phyloP scores from a whole-genome alignment of 2,797 vertebrate species.

The Sebastes minor region DNA sequence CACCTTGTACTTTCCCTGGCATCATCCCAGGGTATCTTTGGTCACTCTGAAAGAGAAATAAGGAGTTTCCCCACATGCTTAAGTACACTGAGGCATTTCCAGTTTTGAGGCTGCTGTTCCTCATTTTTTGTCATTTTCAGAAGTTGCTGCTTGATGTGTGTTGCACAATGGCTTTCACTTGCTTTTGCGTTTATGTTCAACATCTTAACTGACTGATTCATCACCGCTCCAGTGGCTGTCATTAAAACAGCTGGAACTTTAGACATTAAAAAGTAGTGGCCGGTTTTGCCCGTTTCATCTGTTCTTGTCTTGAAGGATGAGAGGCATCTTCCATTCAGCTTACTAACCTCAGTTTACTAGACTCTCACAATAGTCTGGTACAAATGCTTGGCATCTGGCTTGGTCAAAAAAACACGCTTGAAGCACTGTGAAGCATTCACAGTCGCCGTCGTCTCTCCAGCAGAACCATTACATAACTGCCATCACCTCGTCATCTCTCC shows the following conservation, averaged over 20 bases:
- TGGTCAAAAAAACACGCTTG: slow-evolving; percentile 24
- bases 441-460: slow-evolving; percentile 7
- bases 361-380: slow-evolving; percentile 22
- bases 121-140: slow-evolving; percentile 8
- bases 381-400: slow-evolving; percentile 39
- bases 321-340: slow-evolving; percentile 27
- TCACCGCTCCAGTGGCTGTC: slow-evolving; percentile 3
- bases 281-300: not conserved
- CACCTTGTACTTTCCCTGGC: slow-evolving; percentile 30
- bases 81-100: not conserved
- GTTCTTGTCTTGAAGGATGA: slow-evolving; percentile 7
- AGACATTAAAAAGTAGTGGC: not conserved
- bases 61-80: not conserved
- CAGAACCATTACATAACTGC: slow-evolving; percentile 41
- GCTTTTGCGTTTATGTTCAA: slow-evolving; percentile 14
- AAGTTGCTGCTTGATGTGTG: slow-evolving; percentile 24
- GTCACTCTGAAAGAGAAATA: not conserved
- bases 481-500: slow-evolving; percentile 57
- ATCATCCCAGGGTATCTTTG: slow-evolving; percentile 24
- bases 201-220: slow-evolving; percentile 11
- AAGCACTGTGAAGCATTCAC: slow-evolving; percentile 31
- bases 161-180: slow-evolving; percentile 17
- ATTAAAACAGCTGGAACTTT: not conserved
- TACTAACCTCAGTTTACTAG: slow-evolving; percentile 54
- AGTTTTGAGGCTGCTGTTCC: slow-evolving; percentile 19